phyloP scores from a whole-genome alignment of 2,113 vertebrate genomes.

The Microcebus murinus region DNA sequence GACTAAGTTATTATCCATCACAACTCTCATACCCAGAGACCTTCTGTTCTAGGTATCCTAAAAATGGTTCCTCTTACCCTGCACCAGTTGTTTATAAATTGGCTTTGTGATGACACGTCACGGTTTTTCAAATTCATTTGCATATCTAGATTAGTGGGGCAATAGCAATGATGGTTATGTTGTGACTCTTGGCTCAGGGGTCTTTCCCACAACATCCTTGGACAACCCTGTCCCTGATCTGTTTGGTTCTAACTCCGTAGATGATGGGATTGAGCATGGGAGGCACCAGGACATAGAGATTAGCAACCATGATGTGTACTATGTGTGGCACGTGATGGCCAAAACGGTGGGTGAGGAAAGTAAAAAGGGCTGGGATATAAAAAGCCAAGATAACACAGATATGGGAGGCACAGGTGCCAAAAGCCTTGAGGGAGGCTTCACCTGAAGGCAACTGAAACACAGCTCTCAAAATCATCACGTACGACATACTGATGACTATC shows the following conservation, averaged over 20 bases:
- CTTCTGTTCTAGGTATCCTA: neutral
- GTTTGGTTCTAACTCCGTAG: constrained; percentile 72
- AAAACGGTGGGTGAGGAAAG: constrained; percentile 6
- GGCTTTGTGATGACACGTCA: neutral
- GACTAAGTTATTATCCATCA: neutral
- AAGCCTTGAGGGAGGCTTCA: constrained; percentile 41
- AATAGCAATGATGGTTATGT: rapidly evolving
- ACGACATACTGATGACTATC: constrained; percentile 49
- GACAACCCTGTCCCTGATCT: constrained; percentile 63
- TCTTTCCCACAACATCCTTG: neutral
- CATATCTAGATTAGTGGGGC: neutral
- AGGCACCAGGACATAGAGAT: constrained; percentile 75
- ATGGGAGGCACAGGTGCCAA: constrained; percentile 74
- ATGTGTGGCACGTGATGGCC: neutral
- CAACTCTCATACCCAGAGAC: neutral
- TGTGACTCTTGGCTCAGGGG: neutral
- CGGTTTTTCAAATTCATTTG: neutral
- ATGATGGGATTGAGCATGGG: constrained; percentile 77
- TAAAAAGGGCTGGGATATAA: constrained; percentile 62
- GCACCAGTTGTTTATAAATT: neutral
- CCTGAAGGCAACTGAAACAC: constrained; percentile 21
- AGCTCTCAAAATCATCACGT: constrained; percentile 53
- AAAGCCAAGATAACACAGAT: constrained; percentile 64
- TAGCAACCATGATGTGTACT: constrained; percentile 61
- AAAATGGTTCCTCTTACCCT: neutral